Base-by-base conservation (phyloP, 1,140 invertebrate species). In the Pseudomyrmex concolor region DNA sequence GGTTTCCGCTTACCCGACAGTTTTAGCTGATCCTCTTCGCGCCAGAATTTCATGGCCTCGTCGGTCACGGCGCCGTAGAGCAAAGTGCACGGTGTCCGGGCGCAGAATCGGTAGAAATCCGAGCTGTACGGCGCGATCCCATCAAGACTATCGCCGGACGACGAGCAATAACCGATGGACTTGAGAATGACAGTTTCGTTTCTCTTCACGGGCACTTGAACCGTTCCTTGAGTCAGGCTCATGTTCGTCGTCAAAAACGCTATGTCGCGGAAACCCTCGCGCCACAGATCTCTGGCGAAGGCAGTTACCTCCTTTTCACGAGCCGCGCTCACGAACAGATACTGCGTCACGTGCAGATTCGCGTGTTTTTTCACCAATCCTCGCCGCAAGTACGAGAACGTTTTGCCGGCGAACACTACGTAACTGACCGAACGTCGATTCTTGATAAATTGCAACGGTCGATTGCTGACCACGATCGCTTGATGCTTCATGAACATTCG, bases 211-310 rank as follows among this genome's bases (percentile, higher is more conserved):
- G 22, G 50, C 2, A 82, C 59, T 74, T 82, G 66, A 12, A 76
- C 50, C 15, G 63, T 64, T 1, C 71, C 22, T 2, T 2, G 25
- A 25, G 10, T 12, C 19, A 17, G 12, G 5, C 15, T 54, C 34
- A 5, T 10, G 19, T 85, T 51, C 13, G 83, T 43, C 55, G 45
- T 19, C 8, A 84, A 13, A 45, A 84, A 84, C 1, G 73, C 76
- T 17, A 76, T 19, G 43, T 81, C 66, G n/a, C 60, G 55, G 22
- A 74, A 80, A 7, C 17, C 34, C 4, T n/a, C 60, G 22, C 50
- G 19, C 45, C 25, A 50, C 19, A 83, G 19, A 83, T 81, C 63
- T 34, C 12, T 10, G 3, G 68, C 67, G 17, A 68, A 84, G 5
- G 4, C n/a, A 10, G 1, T 2, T 7, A 62, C 48, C n/a, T n/a